Evolutionary conservation across 1,140 invertebrate species (phyloP), one percentile per base, ranked within the genome.

Genomic region (Rhynchophorus ferrugineus): DNA sequence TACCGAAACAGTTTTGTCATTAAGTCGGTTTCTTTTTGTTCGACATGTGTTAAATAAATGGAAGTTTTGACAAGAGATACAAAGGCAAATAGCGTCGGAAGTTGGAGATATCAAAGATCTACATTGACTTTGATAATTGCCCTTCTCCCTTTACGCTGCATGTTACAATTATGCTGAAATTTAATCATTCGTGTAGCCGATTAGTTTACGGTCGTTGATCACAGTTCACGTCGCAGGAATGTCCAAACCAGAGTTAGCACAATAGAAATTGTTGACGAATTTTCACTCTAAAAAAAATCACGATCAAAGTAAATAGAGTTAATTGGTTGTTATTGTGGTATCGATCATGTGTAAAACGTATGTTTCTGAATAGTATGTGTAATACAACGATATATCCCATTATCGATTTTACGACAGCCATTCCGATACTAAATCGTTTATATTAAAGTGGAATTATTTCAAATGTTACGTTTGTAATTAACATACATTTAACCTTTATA

Each of bases 141-240:
- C 37, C 49, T 56, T 61, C 54, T 58, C 60, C 60, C 63, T 62
- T 63, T 60, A 60, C 39, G 57, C 46, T 58, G 61, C 61, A 67
- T 63, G 65, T 64, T 65, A 69, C 65, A 67, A 69, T 69, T 69
- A 69, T 67, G 67, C 63, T 66, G 67, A 69, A 69, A 67, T 69
- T 69, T 69, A 69, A 69, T 69, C 67, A 69, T 64, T 69, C 61
- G 65, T 64, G 64, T 65, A 66, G 63, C 62, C 62, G 67, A 67
- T 69, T 69, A 69, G 57, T 67, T 69, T 55, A 63, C 66, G 61
- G 54, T 66, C 50, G 49, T 42, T 64, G 66, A 68, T 67, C 66
- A 68, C 64, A 67, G 64, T 55, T 57, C 56, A 60, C 62, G 64
- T 64, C 62, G 64, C 65, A 63, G 65, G 65, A 67, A 68, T 65